Base-by-base conservation (phyloP, 2,888 invertebrate species). In the Ecliptopera silaceata region DNA sequence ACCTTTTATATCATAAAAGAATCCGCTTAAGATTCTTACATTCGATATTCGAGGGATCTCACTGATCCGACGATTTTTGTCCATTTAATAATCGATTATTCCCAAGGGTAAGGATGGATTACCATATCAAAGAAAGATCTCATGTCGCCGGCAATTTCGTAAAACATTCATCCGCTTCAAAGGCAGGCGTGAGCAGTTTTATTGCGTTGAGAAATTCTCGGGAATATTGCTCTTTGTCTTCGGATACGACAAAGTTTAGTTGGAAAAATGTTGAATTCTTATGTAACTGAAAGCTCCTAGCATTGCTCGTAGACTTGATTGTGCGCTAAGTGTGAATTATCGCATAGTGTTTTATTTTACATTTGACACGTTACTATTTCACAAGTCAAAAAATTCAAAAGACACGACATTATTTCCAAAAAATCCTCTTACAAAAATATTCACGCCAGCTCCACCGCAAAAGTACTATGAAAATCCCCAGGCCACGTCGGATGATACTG, bases 51-150 rank as follows among this genome's bases (percentile, higher is more conserved):
- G 69, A 66, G 70, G 72, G 78, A 79, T 65, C 72, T 70, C 43
- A 60, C 75, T 77, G 82, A 83, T 84, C 79, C 77, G 66, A 72
- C 79, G 80, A 80, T 79, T 84, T 82, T 79, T 82, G 79, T 80
- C 84, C 84, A 82, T 87, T 86, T 87, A 86, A 87, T 88, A 89
- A 88, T 88, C 86, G 86, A 86, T 87, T 85, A 85, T 84, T 77
- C 82, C 76, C 66, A 70, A 78, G 80, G 85, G 80, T 75, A 74
- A 70, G 77, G 70, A 68, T 71, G 79, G 79, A 88, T 89, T 88
- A 88, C 85, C 88, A 89, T 88, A 88, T 88, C 88, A 88, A 89
- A 86, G 87, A 83, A 83, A 82, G 82, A 85, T 83, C 82, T 81
- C 79, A 76, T 81, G 82, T 79, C 79, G 67, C 74, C 81, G 76